Conservation (phyloP, 2,113 vertebrate species). For the Otocyon megalotis region DNA sequence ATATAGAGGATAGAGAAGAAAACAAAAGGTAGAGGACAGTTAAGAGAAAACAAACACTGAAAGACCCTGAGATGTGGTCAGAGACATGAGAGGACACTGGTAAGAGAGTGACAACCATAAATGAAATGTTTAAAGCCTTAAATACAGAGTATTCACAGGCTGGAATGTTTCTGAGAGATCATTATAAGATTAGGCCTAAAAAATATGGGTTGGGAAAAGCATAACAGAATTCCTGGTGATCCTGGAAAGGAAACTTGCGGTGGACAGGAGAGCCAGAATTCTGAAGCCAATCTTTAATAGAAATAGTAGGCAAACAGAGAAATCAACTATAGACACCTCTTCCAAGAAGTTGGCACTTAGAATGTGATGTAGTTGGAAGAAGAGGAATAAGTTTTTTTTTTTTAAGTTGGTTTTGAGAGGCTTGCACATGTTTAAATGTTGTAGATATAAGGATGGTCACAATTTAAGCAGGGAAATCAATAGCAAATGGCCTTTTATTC, state of each 20-base stretch:
- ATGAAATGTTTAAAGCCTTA: background rate
- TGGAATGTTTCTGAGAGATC: background rate
- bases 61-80: background rate
- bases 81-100: background rate
- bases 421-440: background rate
- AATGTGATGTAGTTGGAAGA: background rate
- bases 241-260: background rate
- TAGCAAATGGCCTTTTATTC: background rate
- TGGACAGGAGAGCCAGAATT: background rate
- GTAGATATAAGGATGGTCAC: background rate
- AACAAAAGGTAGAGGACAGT: background rate
- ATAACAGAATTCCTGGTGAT: background rate
- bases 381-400: background rate
- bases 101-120: background rate
- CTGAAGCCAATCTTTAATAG: background rate
- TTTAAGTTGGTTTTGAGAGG: background rate
- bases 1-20: background rate
- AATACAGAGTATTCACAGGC: background rate
- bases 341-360: background rate
- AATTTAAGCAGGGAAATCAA: constrained; percentile 3
- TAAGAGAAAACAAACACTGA: background rate
- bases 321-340: background rate
- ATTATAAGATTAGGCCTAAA: background rate
- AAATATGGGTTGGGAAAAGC: background rate
- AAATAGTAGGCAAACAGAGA: background rate